A percentile compares a stretch with the other conserved stretches of the same genome.
Evolutionary conservation across 35 echinoderm and acorn worm species (phyloP).

Genomic region (Lytechinus variegatus): DNA sequence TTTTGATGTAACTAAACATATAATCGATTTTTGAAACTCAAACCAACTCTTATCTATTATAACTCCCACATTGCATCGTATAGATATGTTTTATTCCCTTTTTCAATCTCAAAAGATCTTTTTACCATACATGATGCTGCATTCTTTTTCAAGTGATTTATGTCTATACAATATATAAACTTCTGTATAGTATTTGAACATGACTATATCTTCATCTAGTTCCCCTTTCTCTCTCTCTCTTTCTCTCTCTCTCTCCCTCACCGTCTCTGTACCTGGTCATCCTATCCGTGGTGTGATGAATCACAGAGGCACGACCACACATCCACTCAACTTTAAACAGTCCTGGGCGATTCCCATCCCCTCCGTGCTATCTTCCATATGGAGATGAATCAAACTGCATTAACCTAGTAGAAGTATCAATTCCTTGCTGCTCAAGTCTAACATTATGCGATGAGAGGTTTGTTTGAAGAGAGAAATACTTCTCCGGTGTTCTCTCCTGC

Average conservation of each 20-base stretch:
- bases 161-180: too few relatives aligned
- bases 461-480: neutral
- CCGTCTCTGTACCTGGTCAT: neutral
- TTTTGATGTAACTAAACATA: too few relatives aligned
- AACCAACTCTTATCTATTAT: too few relatives aligned
- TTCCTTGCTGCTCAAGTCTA: neutral
- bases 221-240: neutral
- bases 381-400: slow-evolving; percentile 43
- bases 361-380: neutral
- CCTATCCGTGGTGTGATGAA: neutral
- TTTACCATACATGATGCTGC: too few relatives aligned
- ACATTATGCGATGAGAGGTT: neutral
- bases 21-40: too few relatives aligned
- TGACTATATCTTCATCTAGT: neutral
- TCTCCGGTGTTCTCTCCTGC: neutral
- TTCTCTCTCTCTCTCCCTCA: neutral
- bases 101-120: too few relatives aligned
- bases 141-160: too few relatives aligned
- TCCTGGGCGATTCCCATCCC: neutral
- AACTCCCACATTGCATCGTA: too few relatives aligned
- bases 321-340: slow-evolving; percentile 32
- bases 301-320: slow-evolving; percentile 21
- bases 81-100: too few relatives aligned
- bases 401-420: slow-evolving; percentile 39
- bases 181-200: too few relatives aligned